Evolutionary conservation across 2,113 vertebrate species (phyloP).

Genomic region (Prionailurus bengalensis): DNA sequence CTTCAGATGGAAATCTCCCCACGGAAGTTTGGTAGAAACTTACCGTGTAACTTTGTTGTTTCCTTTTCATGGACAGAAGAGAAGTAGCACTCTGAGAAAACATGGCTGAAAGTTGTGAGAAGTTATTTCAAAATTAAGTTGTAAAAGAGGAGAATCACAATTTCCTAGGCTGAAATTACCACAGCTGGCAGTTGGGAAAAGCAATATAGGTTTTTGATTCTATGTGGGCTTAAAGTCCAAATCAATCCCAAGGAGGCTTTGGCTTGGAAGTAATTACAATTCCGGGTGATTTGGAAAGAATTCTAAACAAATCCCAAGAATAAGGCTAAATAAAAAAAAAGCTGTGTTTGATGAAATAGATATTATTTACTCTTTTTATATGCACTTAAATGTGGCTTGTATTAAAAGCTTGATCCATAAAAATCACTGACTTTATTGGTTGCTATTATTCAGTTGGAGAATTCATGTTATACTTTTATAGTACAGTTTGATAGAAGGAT

Average conservation of each 20-base stretch:
- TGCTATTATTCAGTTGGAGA: conserved; percentile 15
- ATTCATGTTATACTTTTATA: neutral
- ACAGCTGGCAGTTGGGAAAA: conserved; percentile 65
- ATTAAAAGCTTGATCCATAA: conserved; percentile 14
- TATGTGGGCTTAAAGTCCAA: conserved; percentile 51
- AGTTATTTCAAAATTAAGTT: conserved; percentile 73
- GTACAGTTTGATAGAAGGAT: conserved; percentile 11
- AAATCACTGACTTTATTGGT: neutral
- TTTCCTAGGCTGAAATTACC: conserved; percentile 53
- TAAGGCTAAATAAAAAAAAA: neutral
- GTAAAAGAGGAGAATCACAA: conserved; percentile 59
- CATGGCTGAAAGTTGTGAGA: conserved; percentile 52
- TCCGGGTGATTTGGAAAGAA: conserved; percentile 67
- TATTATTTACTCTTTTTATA: conserved; percentile 47
- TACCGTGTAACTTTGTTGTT: neutral
- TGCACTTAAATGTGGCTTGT: conserved; percentile 45
- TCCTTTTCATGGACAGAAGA: neutral
- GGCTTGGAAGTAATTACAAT: conserved; percentile 66
- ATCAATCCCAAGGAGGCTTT: conserved; percentile 53
- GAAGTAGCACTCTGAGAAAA: conserved; percentile 31
- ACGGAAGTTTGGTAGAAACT: neutral
- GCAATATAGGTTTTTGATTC: conserved; percentile 60
- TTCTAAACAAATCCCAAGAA: conserved; percentile 60
- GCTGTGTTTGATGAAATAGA: neutral
- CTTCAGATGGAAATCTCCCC: neutral